phyloP scores from a whole-genome alignment of 1,140 invertebrate species.

The Neodiprion pinetum region DNA sequence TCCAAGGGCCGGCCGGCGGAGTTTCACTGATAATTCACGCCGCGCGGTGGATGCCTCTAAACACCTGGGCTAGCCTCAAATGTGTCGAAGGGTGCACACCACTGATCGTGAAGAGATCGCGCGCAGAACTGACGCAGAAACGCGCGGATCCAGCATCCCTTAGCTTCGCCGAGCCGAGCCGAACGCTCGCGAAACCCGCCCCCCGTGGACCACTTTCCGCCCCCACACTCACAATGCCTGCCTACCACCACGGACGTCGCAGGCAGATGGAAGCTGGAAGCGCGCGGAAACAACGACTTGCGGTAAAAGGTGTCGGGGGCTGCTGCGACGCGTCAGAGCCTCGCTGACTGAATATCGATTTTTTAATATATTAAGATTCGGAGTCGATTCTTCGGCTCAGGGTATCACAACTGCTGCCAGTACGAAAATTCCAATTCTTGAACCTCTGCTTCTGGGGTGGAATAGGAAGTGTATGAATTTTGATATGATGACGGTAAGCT shows the following conservation, averaged over 20 bases:
- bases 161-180: constrained; percentile 41
- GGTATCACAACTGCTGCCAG: too few species aligned
- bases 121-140: constrained; percentile 51
- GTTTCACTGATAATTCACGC: not conserved
- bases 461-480: too few species aligned
- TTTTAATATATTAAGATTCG: too few species aligned
- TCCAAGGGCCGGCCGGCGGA: not conserved
- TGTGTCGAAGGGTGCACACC: not conserved
- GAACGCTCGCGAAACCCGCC: constrained; percentile 1
- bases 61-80: not conserved
- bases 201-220: constrained; percentile 4
- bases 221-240: not conserved
- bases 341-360: too few species aligned
- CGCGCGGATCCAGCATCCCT: constrained; percentile 47
- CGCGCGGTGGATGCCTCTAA: not conserved
- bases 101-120: constrained; percentile 41
- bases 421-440: too few species aligned
- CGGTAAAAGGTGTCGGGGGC: not conserved
- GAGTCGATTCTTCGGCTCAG: too few species aligned
- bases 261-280: constrained; percentile 4
- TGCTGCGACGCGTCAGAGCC: too few species aligned
- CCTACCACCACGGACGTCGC: not conserved
- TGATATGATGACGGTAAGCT: too few species aligned
- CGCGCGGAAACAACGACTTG: not conserved
- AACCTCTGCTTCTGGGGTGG: too few species aligned